Evolutionary conservation across 2,113 vertebrate genomes (phyloP), one percentile per base, ranked within the genome.

Genomic region (Cebus imitator): DNA sequence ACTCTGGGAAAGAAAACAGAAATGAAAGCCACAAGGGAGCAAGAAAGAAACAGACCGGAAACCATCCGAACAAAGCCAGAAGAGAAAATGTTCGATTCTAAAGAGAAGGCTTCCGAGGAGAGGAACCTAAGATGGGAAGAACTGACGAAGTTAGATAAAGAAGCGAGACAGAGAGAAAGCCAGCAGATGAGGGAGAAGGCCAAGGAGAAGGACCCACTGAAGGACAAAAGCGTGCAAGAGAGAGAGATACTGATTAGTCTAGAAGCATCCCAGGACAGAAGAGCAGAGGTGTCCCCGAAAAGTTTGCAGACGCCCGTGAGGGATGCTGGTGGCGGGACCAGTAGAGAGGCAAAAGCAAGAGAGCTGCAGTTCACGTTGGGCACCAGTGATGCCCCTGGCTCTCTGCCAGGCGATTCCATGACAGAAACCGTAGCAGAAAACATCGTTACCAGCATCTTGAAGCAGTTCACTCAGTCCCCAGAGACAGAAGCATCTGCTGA

Each of bases 371-470:
- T 94, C 80, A 80, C 68, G 58, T 32, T 79, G 48, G 35, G 89
- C 12, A 16, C 85, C 9, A 32, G 73, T 4, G 94, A 97, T 32
- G 16, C 94, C 5, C 35, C 68, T 1, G 25, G 90, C 43, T 64
- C 96, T 10, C 95, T 82, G 97, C 93, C 2, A 0, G 90, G 89
- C 1, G 52, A 92, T 35, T 90, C 94, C 17, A 95, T 43, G 70
- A 98, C 98, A 6, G 98, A 99, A 92, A 97, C 97, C 35, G 98
- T 99, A 64, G 99, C 98, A 2, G 98, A 99, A 91, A 98, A 98
- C 90, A 98, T 99, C 4, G 99, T 99, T 40, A 95, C 98, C 88
- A 99, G 99, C 68, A 99, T 99, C 48, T 99, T 99, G 73, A 99
- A 99, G 97, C 99, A 99, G 92, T 99, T 99, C 68, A 99, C 99